A percentile compares a stretch with the other conserved stretches of the same genome.
phyloP scores from a whole-genome alignment of 2,888 invertebrate species.

The Platycheirus albimanus region DNA sequence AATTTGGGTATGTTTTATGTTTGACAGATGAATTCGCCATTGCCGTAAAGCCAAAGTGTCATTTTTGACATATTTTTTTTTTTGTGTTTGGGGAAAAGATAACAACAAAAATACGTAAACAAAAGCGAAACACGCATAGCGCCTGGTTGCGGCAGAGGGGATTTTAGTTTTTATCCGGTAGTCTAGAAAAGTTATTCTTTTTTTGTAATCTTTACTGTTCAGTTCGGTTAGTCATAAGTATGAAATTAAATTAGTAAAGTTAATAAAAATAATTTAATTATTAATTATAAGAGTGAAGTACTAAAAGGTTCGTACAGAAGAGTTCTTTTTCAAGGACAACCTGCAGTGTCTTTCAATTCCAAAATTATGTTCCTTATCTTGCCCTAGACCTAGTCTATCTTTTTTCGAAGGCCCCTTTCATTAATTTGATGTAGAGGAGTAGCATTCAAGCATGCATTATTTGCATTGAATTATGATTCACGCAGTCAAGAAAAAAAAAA shows the following conservation, averaged over 20 bases:
- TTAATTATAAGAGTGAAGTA: background rate
- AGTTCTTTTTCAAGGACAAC: no score
- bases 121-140: constrained; percentile 38
- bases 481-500: no score
- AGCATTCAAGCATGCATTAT: background rate
- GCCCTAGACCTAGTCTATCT: no score
- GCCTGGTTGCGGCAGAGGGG: no score
- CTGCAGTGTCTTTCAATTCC: no score
- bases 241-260: background rate
- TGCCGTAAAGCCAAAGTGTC: constrained; percentile 35
- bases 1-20: background rate
- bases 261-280: background rate
- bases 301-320: constrained; percentile 13
- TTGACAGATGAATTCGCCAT: constrained; percentile 55
- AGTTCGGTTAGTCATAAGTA: constrained; percentile 57
- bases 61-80: constrained; percentile 41
- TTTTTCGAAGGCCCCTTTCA: no score
- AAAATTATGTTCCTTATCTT: no score
- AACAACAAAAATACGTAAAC: constrained; percentile 64
- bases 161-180: background rate
- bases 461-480: constrained; percentile 1
- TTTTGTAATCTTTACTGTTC: constrained; percentile 40
- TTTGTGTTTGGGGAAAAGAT: constrained; percentile 27
- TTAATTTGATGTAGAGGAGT: no score
- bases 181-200: constrained; percentile 1